These are phyloP conservation scores for Fistularia commersonii DNA, from an alignment of 2,797 vertebrate species.

Conservation along the genomic window DNA sequence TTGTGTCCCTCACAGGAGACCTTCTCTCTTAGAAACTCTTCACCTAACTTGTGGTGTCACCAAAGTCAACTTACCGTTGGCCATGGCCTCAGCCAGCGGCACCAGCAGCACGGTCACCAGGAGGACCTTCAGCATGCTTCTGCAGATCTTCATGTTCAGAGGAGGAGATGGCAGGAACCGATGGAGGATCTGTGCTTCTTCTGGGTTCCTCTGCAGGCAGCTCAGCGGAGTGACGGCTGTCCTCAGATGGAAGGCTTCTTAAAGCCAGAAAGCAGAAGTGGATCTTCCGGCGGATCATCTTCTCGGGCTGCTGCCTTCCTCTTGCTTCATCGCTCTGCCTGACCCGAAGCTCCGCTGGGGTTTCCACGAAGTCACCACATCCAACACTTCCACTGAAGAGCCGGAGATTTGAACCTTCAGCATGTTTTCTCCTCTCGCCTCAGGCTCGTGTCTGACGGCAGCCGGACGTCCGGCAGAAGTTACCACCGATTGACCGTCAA, in stretches of 20 bases:
- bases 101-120: conserved; percentile 27
- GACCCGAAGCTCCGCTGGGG: not conserved
- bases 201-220: conserved; percentile 11
- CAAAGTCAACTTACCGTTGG: no score
- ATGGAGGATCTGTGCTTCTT: not conserved
- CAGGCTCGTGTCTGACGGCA: no score
- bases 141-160: conserved; percentile 23
- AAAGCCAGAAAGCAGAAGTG: conserved; percentile 38
- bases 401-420: no score
- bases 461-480: no score
- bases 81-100: no score
- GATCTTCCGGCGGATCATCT: conserved; percentile 11
- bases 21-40: no score
- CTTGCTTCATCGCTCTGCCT: not conserved
- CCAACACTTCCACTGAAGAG: no score
- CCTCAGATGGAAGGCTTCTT: conserved; percentile 4
- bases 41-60: no score
- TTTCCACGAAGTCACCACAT: conserved; percentile 29
- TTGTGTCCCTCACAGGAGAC: no score
- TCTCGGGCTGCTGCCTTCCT: no score
- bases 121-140: conserved; percentile 12
- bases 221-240: conserved; percentile 12
- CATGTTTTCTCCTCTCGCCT: no score
- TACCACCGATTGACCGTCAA: no score
- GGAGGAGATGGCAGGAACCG: not conserved